Percentiles rank a stretch among this genome's conserved stretches.
These are phyloP conservation scores for Aurelia aurita DNA, from an alignment of 30 jellyfish, hydroid and myxozoan genomes.

Conservation along the genomic window DNA sequence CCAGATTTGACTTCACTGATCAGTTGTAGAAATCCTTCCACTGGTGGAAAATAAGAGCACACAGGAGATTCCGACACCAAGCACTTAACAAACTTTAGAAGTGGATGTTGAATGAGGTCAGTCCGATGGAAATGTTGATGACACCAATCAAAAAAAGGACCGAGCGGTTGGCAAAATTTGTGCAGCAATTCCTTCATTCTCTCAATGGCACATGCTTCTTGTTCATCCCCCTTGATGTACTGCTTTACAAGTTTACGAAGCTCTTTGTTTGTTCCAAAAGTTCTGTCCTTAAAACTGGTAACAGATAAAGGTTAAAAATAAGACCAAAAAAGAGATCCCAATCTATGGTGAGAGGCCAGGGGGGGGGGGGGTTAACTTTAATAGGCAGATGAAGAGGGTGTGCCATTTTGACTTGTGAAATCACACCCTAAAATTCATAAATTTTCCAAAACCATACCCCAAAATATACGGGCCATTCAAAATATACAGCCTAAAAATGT, in stretches of 20 bases:
- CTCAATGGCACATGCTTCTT: neutral
- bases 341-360: too few relatives aligned
- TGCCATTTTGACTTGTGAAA: too few relatives aligned
- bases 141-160: conserved; percentile 1
- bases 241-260: conserved; percentile 4
- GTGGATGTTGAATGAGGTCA: neutral
- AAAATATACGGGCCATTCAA: too few relatives aligned
- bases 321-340: too few relatives aligned
- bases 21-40: neutral
- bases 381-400: too few relatives aligned
- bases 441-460: too few relatives aligned
- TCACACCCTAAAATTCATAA: too few relatives aligned
- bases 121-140: neutral
- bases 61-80: conserved; percentile 5
- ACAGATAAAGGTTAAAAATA: neutral
- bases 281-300: conserved; percentile 23
- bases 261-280: neutral
- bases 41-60: conserved; percentile 3
- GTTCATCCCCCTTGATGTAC: neutral
- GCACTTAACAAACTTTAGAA: neutral
- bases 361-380: too few relatives aligned
- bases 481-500: too few relatives aligned
- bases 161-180: neutral
- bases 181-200: neutral
- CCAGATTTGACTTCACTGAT: neutral